Base-by-base conservation (phyloP, 2,113 vertebrate species). In the Lucifuga dentata region DNA sequence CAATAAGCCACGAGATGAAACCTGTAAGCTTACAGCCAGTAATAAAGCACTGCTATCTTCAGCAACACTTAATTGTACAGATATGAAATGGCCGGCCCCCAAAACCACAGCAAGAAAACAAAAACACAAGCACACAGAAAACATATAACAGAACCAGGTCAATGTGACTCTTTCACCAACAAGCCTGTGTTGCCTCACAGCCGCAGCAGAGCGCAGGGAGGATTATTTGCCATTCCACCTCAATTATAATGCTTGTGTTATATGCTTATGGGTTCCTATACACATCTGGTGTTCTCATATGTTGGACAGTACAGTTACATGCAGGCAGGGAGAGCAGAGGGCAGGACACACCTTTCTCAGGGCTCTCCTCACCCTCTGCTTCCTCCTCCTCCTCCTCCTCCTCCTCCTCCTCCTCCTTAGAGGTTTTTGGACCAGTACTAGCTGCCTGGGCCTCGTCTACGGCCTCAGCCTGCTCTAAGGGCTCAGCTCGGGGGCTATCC, bases 271-370 rank as follows among this genome's bases (percentile, higher is more conserved):
- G 23, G 43, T 61, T 77, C 32, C 72, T 77, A 75, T 48, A 73
- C 66, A 88, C 66, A 64, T 62, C 39, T 80, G 53, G 21, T 26
- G 19, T 52, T 87, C 53, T 68, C 56, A 83, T 58, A 81, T 72
- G 79, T 70, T 83, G 67, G 46, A 65, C 79, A 85, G 84, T 78
- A 76, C 82, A 78, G 79, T 89, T 84, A 73, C 96, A 97, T 99
- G 97, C 96, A 96, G 66, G 84, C 86, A 85, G 80, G 84, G 88
- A 83, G 82, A 83, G 86, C 89, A 91, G 91, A 91, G 88, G 75
- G 84, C 88, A 89, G 90, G 92, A 96, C 95, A 96, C 94, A 98
- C 94, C 95, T 97, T 95, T 95, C 92, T 91, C 87, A 51, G 90
- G 81, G 83, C 92, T 92, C 82, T 86, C 91, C 88, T 91, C 93